phyloP scores from a whole-genome alignment of 2,888 invertebrate genomes.

The Hipparchia sbordonii region DNA sequence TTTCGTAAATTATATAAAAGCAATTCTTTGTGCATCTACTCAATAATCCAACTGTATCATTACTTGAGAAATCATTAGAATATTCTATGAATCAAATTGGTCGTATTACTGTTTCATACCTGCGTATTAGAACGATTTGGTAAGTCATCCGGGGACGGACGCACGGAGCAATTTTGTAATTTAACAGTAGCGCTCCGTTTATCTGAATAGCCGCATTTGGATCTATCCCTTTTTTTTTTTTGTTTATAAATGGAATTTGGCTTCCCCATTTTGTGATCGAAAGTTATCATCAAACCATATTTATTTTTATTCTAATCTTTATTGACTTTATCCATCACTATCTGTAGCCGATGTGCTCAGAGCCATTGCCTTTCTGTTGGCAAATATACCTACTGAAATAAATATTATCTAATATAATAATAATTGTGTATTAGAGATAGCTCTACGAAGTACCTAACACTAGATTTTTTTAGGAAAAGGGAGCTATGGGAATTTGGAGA shows the following conservation, averaged over 20 bases:
- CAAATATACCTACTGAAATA: no score
- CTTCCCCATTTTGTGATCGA: neutral
- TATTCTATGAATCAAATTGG: constrained; percentile 13
- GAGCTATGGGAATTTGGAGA: no score
- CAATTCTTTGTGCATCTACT: neutral
- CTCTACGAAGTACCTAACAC: no score
- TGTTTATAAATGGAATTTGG: constrained; percentile 17
- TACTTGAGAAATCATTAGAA: constrained; percentile 5
- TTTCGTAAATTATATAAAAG: neutral
- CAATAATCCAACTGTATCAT: neutral
- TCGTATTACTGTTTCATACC: constrained; percentile 14
- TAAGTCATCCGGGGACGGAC: constrained; percentile 26
- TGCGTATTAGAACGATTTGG: constrained; percentile 30
- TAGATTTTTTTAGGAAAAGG: no score
- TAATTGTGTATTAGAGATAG: no score
- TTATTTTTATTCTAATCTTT: neutral
- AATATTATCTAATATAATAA: no score
- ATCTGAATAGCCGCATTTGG: constrained; percentile 47
- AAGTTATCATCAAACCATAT: neutral
- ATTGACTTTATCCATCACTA: neutral
- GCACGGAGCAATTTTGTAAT: constrained; percentile 50
- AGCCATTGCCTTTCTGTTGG: no score
- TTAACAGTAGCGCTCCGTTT: constrained; percentile 55
- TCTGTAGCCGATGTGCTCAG: neutral
- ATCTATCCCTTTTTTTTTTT: constrained; percentile 38